Conservation (phyloP, 2,113 vertebrate genomes). For the Sander vitreus region DNA sequence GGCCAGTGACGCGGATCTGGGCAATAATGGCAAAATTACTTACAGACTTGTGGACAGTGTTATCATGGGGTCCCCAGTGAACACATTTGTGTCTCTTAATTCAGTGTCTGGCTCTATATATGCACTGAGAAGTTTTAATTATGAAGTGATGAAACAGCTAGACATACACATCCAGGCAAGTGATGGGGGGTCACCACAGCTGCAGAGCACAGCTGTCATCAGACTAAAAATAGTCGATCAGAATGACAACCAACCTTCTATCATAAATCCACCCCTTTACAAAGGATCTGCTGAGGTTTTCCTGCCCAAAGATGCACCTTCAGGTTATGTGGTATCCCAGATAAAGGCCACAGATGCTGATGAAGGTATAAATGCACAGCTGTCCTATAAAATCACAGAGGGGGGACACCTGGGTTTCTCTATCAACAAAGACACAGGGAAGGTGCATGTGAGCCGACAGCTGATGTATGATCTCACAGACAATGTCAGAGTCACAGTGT, state of each 20-base stretch:
- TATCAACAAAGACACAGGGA: slow-evolving; percentile 90
- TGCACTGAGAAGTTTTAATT: slow-evolving; percentile 94
- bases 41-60: slow-evolving; percentile 89
- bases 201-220: slow-evolving; percentile 91
- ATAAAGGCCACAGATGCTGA: slow-evolving; percentile 93
- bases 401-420: slow-evolving; percentile 89
- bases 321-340: slow-evolving; percentile 89
- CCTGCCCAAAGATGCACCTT: slow-evolving; percentile 90
- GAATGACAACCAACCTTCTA: slow-evolving; percentile 92
- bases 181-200: slow-evolving; percentile 92
- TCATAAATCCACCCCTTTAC: slow-evolving; percentile 88
- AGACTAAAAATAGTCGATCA: slow-evolving; percentile 93
- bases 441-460: slow-evolving; percentile 88
- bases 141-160: slow-evolving; percentile 90
- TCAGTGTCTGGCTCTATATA: slow-evolving; percentile 92
- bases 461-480: slow-evolving; percentile 89
- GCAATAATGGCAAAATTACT: slow-evolving; percentile 90
- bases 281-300: slow-evolving; percentile 91
- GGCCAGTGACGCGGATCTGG: slow-evolving; percentile 89
- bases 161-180: slow-evolving; percentile 92
- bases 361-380: slow-evolving; percentile 90
- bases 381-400: slow-evolving; percentile 89
- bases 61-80: slow-evolving; percentile 87
- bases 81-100: slow-evolving; percentile 93
- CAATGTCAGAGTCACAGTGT: slow-evolving; percentile 87